A percentile compares a stretch with the other conserved stretches of the same genome.
phyloP scores from a whole-genome alignment of 2,113 vertebrate genomes.

The Microcebus griseorufus region DNA sequence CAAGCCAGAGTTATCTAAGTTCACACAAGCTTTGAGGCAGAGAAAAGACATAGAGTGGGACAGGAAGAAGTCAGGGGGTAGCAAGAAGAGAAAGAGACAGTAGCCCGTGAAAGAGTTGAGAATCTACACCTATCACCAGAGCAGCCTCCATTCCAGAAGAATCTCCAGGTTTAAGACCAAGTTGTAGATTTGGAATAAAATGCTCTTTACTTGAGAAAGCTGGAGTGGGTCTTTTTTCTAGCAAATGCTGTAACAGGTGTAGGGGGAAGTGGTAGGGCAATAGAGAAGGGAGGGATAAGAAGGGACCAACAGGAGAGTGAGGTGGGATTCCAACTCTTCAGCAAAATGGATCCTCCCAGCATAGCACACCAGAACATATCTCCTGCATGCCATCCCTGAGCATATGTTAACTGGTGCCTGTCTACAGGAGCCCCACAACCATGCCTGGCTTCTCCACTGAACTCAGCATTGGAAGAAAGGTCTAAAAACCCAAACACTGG shows the following conservation, averaged over 20 bases:
- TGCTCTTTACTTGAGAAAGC: background rate
- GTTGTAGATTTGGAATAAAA: conserved; percentile 15
- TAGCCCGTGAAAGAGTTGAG: background rate
- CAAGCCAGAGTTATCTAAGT: background rate
- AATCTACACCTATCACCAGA: background rate
- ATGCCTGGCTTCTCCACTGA: background rate
- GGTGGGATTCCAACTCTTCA: background rate
- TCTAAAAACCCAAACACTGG: background rate
- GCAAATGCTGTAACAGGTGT: background rate
- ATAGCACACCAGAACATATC: background rate
- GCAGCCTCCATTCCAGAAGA: background rate
- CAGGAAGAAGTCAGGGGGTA: background rate
- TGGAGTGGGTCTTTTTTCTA: background rate
- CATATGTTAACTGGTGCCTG: background rate
- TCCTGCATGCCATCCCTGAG: background rate
- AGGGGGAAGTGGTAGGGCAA: background rate
- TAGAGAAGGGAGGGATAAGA: background rate
- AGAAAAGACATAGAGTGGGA: background rate
- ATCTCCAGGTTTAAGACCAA: background rate
- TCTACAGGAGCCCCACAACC: background rate
- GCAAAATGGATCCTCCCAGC: background rate
- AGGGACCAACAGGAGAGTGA: background rate
- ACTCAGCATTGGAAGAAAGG: background rate
- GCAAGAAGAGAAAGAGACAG: background rate
- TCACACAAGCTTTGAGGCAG: background rate